A percentile compares a stretch with the other conserved stretches of the same genome.
Conservation (phyloP, 2,888 invertebrate genomes). For the Halictus ligatus region DNA sequence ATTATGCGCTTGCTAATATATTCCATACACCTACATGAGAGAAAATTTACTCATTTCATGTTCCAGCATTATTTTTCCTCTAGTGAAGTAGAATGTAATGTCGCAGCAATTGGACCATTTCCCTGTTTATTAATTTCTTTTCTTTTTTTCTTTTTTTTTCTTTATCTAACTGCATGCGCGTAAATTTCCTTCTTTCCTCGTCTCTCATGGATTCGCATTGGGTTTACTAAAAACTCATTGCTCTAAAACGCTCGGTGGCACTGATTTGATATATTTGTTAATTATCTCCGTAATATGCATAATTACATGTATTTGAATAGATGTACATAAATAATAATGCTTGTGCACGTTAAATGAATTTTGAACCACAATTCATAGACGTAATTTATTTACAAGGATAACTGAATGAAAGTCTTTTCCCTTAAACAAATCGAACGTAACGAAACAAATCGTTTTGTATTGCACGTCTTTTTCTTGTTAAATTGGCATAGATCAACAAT, state of each 20-base stretch:
- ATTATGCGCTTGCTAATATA: slow-evolving; percentile 81
- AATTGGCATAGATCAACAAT: neutral
- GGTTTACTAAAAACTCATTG: slow-evolving; percentile 60
- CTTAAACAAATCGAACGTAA: slow-evolving; percentile 4
- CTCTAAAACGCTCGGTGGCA: slow-evolving; percentile 69
- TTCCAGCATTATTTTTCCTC: slow-evolving; percentile 38
- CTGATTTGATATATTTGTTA: slow-evolving; percentile 65
- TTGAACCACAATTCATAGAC: slow-evolving; percentile 64
- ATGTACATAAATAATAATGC: slow-evolving; percentile 62
- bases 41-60: slow-evolving; percentile 54
- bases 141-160: neutral
- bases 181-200: slow-evolving; percentile 24
- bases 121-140: neutral
- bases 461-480: slow-evolving; percentile 16
- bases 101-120: slow-evolving; percentile 50
- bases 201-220: slow-evolving; percentile 29
- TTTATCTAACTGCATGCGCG: slow-evolving; percentile 16
- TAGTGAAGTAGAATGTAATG: slow-evolving; percentile 43
- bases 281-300: slow-evolving; percentile 64
- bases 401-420: slow-evolving; percentile 11
- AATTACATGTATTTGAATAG: slow-evolving; percentile 57
- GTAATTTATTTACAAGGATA: slow-evolving; percentile 4
- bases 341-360: slow-evolving; percentile 56
- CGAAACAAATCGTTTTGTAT: slow-evolving; percentile 38
- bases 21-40: slow-evolving; percentile 73